Conservation (phyloP, 2,113 vertebrate species). For the Atrichornis clamosus region DNA sequence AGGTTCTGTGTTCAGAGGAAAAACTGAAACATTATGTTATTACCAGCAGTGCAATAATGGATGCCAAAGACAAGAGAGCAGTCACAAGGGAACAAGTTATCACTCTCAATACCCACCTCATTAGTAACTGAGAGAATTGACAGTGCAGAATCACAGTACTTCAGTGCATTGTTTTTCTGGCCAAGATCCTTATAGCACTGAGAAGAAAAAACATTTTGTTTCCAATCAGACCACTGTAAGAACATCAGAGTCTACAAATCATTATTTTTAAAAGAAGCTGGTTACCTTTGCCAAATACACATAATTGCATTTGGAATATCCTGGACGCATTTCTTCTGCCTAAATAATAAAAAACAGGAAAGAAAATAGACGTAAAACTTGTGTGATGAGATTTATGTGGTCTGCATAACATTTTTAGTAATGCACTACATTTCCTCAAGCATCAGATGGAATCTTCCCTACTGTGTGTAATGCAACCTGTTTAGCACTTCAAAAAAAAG, state of each 20-base stretch:
- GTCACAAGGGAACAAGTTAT: constrained; percentile 9
- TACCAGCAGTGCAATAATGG: background rate
- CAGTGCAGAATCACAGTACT: constrained; percentile 83
- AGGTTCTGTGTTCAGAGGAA: background rate
- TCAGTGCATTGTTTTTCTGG: constrained; percentile 74
- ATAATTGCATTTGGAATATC: constrained; percentile 91
- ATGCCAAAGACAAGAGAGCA: constrained; percentile 12
- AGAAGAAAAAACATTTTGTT: constrained; percentile 39
- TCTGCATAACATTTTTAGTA: background rate
- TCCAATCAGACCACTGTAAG: constrained; percentile 3
- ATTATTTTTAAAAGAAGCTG: background rate
- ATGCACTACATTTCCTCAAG: background rate
- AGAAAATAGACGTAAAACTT: constrained; percentile 37
- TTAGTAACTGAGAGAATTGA: constrained; percentile 76
- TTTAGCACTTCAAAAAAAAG: background rate
- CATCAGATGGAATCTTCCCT: background rate
- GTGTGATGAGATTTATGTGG: background rate
- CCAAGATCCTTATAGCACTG: constrained; percentile 91
- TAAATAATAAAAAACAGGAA: constrained; percentile 63
- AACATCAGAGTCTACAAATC: background rate
- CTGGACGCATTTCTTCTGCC: constrained; percentile 88
- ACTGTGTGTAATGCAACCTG: background rate
- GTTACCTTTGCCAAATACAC: constrained; percentile 92
- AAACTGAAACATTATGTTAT: background rate
- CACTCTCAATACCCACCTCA: constrained; percentile 78